A percentile compares a stretch with the other conserved stretches of the same genome.
These are phyloP conservation scores for Parascotia fuliginaria DNA, from an alignment of 2,888 invertebrate species.

Conservation along the genomic window DNA sequence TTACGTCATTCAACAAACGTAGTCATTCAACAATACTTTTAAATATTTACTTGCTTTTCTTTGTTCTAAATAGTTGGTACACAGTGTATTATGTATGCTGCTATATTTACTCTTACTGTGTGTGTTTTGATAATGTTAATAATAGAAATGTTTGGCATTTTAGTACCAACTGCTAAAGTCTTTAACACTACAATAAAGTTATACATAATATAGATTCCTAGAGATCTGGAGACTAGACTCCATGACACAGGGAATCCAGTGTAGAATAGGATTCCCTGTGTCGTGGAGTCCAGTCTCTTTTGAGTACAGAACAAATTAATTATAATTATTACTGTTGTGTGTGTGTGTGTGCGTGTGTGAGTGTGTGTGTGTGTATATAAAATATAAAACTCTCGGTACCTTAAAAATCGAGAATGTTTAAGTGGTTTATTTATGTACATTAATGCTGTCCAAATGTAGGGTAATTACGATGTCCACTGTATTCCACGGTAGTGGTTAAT, in stretches of 20 bases:
- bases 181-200: neutral
- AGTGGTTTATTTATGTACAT: neutral
- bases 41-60: neutral
- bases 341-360: no score
- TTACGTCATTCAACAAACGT: neutral
- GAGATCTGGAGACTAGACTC: no score
- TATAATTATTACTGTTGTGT: no score
- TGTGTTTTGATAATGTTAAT: neutral
- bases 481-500: constrained; percentile 7
- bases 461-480: constrained; percentile 10
- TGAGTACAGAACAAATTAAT: no score
- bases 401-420: neutral
- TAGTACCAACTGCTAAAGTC: neutral
- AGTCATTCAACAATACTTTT: neutral
- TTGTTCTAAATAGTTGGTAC: neutral
- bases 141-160: neutral
- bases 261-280: no score
- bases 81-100: neutral
- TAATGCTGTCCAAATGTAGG: constrained; percentile 9
- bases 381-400: no score
- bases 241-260: no score
- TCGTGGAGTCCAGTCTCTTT: no score
- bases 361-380: no score
- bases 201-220: no score
- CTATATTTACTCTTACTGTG: neutral